These are phyloP conservation scores for Dolichoris vasculosae DNA, from an alignment of 1,140 invertebrate genomes.

Conservation along the genomic window DNA sequence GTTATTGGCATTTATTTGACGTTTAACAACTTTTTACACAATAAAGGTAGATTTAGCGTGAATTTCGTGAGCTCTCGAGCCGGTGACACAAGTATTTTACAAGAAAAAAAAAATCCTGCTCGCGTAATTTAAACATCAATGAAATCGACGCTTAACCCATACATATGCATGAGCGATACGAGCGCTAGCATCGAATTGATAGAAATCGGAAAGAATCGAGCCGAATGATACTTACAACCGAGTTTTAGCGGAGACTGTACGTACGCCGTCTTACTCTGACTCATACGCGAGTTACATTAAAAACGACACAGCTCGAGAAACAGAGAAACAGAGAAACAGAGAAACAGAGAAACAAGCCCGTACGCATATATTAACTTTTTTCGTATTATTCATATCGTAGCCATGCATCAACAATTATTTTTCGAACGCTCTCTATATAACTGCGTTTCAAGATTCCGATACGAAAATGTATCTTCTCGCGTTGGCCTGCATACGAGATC, in stretches of 20 bases:
- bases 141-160: background rate
- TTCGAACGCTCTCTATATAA: background rate
- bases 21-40: background rate
- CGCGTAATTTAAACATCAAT: background rate
- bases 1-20: background rate
- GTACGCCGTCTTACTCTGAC: background rate
- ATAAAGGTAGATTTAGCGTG: background rate
- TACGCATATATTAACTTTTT: constrained; percentile 2
- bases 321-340: no score
- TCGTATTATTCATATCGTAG: background rate
- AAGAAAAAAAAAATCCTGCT: background rate
- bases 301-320: constrained; percentile 7
- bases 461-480: background rate
- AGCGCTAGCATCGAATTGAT: background rate
- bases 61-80: background rate
- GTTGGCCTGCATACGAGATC: no score
- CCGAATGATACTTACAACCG: background rate
- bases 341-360: no score
- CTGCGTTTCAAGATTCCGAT: background rate
- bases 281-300: constrained; percentile 8
- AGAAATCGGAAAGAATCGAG: background rate
- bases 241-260: constrained; percentile 1
- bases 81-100: background rate
- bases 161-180: no score
- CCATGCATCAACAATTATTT: constrained; percentile 3